phyloP scores from a whole-genome alignment of 2,797 vertebrate species.

The Amazona ochrocephala region DNA sequence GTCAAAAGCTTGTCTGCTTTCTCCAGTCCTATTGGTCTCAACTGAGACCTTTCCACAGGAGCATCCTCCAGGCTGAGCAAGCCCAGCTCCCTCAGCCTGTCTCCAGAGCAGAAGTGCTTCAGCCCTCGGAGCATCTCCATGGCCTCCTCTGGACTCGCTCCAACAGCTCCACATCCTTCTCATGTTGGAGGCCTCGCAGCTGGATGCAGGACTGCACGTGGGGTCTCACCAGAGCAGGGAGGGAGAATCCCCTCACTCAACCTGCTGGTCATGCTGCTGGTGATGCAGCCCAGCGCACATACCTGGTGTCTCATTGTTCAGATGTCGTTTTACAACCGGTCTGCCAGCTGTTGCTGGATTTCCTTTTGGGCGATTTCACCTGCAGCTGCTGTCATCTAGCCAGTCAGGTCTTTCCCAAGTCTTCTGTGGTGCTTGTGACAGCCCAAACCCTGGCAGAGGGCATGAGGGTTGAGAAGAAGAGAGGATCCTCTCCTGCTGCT shows the following conservation, averaged over 20 bases:
- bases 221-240: not conserved
- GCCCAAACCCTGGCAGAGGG: not conserved
- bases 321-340: too few relatives aligned
- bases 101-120: not conserved
- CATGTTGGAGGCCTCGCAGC: not conserved
- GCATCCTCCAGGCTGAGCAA: not conserved
- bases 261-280: not conserved
- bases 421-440: not conserved
- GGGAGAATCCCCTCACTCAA: not conserved
- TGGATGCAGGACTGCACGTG: not conserved
- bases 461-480: not conserved
- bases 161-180: not conserved
- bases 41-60: too few relatives aligned
- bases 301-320: not conserved
- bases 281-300: not conserved
- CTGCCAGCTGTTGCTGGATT: not conserved
- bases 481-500: not conserved
- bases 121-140: not conserved
- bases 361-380: not conserved
- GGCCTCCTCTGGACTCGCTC: not conserved
- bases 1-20: not conserved
- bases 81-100: not conserved
- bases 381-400: not conserved
- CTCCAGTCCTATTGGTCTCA: not conserved
- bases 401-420: not conserved